phyloP scores from a whole-genome alignment of 2,113 vertebrate species.

The Ellobius talpinus region DNA sequence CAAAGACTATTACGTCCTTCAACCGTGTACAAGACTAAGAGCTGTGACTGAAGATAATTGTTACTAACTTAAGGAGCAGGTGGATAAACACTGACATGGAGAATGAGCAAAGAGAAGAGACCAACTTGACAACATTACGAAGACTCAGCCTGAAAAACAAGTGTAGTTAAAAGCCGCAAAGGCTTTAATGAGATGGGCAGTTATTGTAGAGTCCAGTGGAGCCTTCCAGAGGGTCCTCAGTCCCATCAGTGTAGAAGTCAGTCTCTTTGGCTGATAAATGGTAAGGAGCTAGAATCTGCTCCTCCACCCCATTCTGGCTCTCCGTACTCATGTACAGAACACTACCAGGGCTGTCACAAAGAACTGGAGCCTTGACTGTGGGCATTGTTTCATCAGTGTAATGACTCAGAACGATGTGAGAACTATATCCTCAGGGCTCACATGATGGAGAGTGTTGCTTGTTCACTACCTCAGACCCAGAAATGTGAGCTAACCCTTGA shows the following conservation, averaged over 20 bases:
- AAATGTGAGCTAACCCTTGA: not conserved
- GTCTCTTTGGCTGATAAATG: not conserved
- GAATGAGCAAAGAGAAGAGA: not conserved
- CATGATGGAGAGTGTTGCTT: not conserved
- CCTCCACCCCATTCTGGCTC: not conserved
- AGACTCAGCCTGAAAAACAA: not conserved
- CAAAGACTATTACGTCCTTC: not conserved
- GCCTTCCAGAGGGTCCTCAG: not conserved
- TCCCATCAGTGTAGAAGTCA: not conserved
- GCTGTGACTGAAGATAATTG: not conserved
- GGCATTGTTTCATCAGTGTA: not conserved
- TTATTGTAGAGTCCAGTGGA: no score
- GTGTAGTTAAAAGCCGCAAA: not conserved
- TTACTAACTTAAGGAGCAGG: not conserved
- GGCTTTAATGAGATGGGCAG: not conserved
- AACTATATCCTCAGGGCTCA: not conserved
- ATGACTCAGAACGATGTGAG: not conserved
- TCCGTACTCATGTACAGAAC: not conserved
- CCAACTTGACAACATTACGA: not conserved
- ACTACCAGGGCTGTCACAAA: not conserved
- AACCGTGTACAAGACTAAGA: not conserved
- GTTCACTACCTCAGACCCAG: not conserved
- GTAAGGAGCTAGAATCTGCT: not conserved
- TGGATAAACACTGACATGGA: not conserved
- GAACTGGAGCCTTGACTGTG: no score